Evolutionary conservation across 2,888 invertebrate genomes (phyloP).

Genomic region (Agrotis puta): DNA sequence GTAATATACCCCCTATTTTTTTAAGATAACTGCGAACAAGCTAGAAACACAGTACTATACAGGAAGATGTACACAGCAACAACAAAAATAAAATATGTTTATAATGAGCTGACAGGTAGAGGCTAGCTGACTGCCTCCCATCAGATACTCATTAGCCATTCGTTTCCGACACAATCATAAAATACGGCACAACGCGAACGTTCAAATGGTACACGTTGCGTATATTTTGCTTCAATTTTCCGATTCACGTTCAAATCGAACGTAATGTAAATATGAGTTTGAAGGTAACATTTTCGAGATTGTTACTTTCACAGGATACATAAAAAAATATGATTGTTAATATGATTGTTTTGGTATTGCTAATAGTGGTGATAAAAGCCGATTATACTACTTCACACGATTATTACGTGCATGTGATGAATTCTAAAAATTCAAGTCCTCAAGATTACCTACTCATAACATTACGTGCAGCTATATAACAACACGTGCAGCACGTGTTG

Average conservation of each 20-base stretch:
- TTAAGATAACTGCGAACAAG: neutral
- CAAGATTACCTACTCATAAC: no score
- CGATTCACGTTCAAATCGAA: slow-evolving; percentile 7
- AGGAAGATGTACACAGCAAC: slow-evolving; percentile 10
- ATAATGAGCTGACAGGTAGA: slow-evolving; percentile 44
- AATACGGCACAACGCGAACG: slow-evolving; percentile 14
- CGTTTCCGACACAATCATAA: slow-evolving; percentile 42
- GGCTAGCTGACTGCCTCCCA: slow-evolving; percentile 26
- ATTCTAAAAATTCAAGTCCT: no score
- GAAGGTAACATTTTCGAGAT: slow-evolving; percentile 2
- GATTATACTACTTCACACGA: no score
- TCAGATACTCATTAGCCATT: slow-evolving; percentile 44
- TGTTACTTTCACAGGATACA: neutral
- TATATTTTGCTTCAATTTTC: slow-evolving; percentile 6
- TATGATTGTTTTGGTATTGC: no score
- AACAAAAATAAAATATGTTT: slow-evolving; percentile 38
- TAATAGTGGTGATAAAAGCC: no score
- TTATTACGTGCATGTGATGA: no score
- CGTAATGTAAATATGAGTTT: slow-evolving; percentile 8
- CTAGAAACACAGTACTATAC: neutral
- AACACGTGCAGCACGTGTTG: no score
- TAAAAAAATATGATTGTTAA: no score
- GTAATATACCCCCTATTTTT: no score
- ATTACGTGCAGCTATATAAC: no score
- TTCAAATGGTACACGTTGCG: slow-evolving; percentile 1